phyloP scores from a whole-genome alignment of 2,797 vertebrate species.

The Hippoglossus hippoglossus region DNA sequence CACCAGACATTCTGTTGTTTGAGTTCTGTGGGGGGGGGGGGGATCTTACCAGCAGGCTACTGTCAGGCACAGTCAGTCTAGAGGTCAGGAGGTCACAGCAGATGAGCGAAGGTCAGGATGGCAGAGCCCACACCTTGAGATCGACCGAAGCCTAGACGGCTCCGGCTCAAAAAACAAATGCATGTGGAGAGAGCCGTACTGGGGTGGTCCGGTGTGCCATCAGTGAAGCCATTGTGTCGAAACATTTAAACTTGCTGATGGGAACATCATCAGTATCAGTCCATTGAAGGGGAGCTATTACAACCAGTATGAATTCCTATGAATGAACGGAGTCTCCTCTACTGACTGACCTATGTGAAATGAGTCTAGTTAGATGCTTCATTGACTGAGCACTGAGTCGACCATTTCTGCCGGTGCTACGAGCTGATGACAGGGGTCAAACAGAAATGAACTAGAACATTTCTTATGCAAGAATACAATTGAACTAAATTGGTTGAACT shows the following conservation, averaged over 20 bases:
- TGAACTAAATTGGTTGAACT: neutral
- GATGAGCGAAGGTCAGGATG: slow-evolving; percentile 49
- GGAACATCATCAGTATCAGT: neutral
- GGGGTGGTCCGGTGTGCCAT: slow-evolving; percentile 44
- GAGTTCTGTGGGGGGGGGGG: slow-evolving; percentile 16
- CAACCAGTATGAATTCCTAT: neutral
- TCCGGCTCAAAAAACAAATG: slow-evolving; percentile 67
- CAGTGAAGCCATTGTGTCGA: neutral
- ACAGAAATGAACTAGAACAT: slow-evolving; percentile 11
- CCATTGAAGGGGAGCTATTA: neutral
- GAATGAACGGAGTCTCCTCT: neutral
- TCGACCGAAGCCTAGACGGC: slow-evolving; percentile 55
- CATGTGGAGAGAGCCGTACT: slow-evolving; percentile 3
- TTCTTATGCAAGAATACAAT: neutral
- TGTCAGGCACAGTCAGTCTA: slow-evolving; percentile 38
- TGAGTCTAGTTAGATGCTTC: slow-evolving; percentile 26
- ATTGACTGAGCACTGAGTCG: slow-evolving; percentile 13
- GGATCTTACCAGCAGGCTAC: slow-evolving; percentile 10
- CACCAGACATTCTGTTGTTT: slow-evolving; percentile 53
- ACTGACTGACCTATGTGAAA: slow-evolving; percentile 27
- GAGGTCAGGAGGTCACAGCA: slow-evolving; percentile 52
- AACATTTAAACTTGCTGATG: slow-evolving; percentile 3
- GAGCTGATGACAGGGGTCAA: slow-evolving; percentile 13
- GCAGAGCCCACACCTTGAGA: slow-evolving; percentile 66
- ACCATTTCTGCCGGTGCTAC: neutral